phyloP scores from a whole-genome alignment of 2,888 invertebrate genomes.

The Platycheirus rosarum region DNA sequence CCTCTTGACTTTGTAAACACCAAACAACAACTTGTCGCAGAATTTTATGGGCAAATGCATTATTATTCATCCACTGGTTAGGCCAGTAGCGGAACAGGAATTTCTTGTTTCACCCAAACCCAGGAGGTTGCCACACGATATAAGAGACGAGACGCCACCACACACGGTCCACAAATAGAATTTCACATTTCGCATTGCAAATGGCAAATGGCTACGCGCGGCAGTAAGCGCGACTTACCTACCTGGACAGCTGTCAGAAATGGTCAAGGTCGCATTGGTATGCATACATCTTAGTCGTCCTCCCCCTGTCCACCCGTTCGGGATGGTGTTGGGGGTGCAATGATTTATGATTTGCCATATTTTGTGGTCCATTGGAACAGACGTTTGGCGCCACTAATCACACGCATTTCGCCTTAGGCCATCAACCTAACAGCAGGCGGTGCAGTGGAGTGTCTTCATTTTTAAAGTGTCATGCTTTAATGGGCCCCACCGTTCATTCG shows the following conservation, averaged over 20 bases:
- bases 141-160: slow-evolving; percentile 1
- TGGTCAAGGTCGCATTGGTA: slow-evolving; percentile 74
- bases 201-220: slow-evolving; percentile 36
- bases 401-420: slow-evolving; percentile 50
- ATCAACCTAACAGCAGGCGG: neutral
- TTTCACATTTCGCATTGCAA: slow-evolving; percentile 59
- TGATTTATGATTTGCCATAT: slow-evolving; percentile 53
- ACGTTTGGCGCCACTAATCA: slow-evolving; percentile 58
- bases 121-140: slow-evolving; percentile 18
- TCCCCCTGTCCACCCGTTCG: neutral
- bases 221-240: slow-evolving; percentile 52
- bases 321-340: slow-evolving; percentile 21
- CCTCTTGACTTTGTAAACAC: slow-evolving; percentile 71
- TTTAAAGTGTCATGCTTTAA: slow-evolving; percentile 34
- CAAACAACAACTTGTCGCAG: slow-evolving; percentile 56
- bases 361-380: slow-evolving; percentile 37
- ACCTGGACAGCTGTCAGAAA: slow-evolving; percentile 44
- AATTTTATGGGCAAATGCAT: slow-evolving; percentile 61
- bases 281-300: slow-evolving; percentile 11
- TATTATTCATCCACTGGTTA: slow-evolving; percentile 20
- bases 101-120: slow-evolving; percentile 53
- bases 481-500: slow-evolving; percentile 8
- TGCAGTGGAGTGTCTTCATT: neutral
- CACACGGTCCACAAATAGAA: slow-evolving; percentile 55
- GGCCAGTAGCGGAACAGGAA: slow-evolving; percentile 40